These are phyloP conservation scores for Hydractinia echinata DNA, from an alignment of 30 jellyfish, hydroid and myxozoan genomes.

Conservation along the genomic window DNA sequence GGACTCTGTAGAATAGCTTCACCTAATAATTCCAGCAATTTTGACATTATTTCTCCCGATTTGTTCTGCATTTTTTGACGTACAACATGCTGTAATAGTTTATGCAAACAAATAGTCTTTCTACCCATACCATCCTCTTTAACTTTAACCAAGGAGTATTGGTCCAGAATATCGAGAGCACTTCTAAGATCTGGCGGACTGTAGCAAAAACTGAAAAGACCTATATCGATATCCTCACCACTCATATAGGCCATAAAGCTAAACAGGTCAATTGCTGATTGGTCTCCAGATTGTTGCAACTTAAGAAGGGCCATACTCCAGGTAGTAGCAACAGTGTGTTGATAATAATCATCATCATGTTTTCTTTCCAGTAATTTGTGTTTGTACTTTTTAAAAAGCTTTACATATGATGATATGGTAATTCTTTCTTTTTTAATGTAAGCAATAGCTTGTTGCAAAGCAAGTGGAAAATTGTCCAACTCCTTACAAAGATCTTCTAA, in stretches of 20 bases:
- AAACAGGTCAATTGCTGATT: neutral
- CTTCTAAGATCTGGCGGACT: too few relatives aligned
- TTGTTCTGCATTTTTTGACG: too few relatives aligned
- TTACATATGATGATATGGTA: neutral
- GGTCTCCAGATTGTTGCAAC: neutral
- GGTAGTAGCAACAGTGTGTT: neutral
- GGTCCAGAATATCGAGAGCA: too few relatives aligned
- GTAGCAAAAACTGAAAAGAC: neutral
- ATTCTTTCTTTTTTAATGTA: slow-evolving; percentile 27
- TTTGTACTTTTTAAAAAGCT: neutral
- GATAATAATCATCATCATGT: neutral
- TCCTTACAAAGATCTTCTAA: slow-evolving; percentile 23
- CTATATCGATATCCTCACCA: slow-evolving; percentile 1
- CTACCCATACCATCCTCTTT: too few relatives aligned
- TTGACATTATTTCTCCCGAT: too few relatives aligned
- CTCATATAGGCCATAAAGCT: slow-evolving; percentile 1
- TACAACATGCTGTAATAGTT: too few relatives aligned
- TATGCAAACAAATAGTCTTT: too few relatives aligned
- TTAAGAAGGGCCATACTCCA: neutral
- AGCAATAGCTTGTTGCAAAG: slow-evolving; percentile 59
- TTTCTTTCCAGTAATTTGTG: neutral
- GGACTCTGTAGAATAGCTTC: too few relatives aligned
- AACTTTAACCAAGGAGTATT: too few relatives aligned
- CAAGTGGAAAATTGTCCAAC: slow-evolving; percentile 52
- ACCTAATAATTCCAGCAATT: too few relatives aligned